A percentile compares a stretch with the other conserved stretches of the same genome.
phyloP scores from a whole-genome alignment of 2,113 vertebrate species.

The Anthoscopus minutus region DNA sequence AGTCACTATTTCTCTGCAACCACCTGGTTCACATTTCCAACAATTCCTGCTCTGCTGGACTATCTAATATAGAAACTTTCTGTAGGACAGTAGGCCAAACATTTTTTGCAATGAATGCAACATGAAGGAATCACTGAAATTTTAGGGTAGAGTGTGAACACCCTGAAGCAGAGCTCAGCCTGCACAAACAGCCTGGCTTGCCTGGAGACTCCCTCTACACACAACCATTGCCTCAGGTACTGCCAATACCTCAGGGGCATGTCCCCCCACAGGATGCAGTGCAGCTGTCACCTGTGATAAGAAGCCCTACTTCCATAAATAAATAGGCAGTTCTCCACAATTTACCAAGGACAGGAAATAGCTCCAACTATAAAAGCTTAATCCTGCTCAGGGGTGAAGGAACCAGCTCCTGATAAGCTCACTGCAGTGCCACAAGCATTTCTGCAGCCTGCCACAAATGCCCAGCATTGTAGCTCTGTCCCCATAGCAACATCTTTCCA shows the following conservation, averaged over 20 bases:
- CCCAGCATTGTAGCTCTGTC: not conserved
- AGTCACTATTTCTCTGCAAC: not conserved
- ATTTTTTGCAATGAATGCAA: not conserved
- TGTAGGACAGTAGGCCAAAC: not conserved
- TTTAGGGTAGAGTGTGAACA: not conserved
- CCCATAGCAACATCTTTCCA: slow-evolving; percentile 26
- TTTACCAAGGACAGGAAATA: not conserved
- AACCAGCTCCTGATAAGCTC: not conserved
- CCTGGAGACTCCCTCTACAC: accelerated
- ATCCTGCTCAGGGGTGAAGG: not conserved
- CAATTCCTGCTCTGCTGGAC: not conserved
- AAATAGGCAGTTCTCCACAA: not conserved
- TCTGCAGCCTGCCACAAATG: not conserved
- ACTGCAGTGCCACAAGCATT: not conserved
- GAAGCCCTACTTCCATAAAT: not conserved
- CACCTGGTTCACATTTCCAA: not conserved
- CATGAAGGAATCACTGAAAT: not conserved
- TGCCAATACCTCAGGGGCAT: not conserved
- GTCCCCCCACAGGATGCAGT: not conserved
- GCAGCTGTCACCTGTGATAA: not conserved
- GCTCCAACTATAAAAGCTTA: not conserved
- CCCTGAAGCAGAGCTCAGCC: not conserved
- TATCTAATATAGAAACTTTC: not conserved
- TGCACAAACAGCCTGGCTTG: not conserved
- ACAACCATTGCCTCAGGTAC: accelerated